Evolutionary conservation across 2,888 invertebrate species (phyloP).

Genomic region (Phania funesta): DNA sequence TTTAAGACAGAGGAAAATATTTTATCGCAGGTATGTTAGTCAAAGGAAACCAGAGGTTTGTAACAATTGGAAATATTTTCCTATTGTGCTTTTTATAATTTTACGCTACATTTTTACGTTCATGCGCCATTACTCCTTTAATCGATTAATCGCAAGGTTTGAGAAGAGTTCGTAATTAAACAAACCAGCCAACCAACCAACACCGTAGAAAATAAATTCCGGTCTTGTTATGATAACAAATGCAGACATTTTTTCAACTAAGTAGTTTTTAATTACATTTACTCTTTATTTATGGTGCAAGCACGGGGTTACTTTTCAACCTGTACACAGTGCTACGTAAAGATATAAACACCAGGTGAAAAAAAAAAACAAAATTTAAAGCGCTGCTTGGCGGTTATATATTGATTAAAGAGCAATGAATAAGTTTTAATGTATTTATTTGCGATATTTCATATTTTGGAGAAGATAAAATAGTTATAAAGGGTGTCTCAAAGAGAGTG

Average conservation of each 20-base stretch:
- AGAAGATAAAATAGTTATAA: too few species aligned
- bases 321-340: background rate
- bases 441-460: too few species aligned
- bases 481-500: too few species aligned
- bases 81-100: too few species aligned
- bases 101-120: background rate
- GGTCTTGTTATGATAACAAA: slow-evolving; percentile 14
- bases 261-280: slow-evolving; percentile 70
- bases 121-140: background rate
- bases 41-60: too few species aligned
- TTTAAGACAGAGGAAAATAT: slow-evolving; percentile 76
- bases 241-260: slow-evolving; percentile 54
- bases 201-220: slow-evolving; percentile 19
- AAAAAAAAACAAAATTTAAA: background rate
- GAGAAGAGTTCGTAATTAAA: background rate
- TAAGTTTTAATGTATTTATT: too few species aligned
- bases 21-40: slow-evolving; percentile 79
- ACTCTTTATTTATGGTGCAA: slow-evolving; percentile 18
- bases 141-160: background rate
- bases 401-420: too few species aligned
- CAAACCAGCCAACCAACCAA: background rate
- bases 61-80: too few species aligned
- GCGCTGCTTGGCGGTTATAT: too few species aligned
- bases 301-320: background rate
- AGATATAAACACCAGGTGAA: background rate